phyloP scores from a whole-genome alignment of 2,797 vertebrate genomes.

The Gambusia yucatana region DNA sequence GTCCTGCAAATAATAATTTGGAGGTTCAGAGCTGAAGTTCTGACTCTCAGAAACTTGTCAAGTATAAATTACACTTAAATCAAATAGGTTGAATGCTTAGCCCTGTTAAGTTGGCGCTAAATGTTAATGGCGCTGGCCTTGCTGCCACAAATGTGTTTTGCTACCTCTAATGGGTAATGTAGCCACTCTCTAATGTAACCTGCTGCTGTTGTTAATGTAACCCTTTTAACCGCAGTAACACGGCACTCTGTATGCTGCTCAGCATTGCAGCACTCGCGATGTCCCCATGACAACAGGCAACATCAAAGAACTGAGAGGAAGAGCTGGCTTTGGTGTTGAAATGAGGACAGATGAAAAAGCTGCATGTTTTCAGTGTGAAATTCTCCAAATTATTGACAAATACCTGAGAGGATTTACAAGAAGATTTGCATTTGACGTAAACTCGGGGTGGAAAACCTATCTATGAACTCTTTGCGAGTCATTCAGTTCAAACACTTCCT shows the following conservation, averaged over 20 bases:
- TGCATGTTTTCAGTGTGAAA: slow-evolving; percentile 4
- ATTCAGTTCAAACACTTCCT: slow-evolving; percentile 1
- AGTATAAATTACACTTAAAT: slow-evolving; percentile 52
- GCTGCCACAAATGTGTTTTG: slow-evolving; percentile 61
- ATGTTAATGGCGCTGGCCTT: slow-evolving; percentile 45
- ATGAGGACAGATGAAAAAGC: slow-evolving; percentile 20
- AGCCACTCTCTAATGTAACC: slow-evolving; percentile 60
- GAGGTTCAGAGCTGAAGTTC: slow-evolving; percentile 22
- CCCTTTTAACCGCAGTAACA: slow-evolving; percentile 68
- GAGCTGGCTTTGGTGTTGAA: slow-evolving; percentile 29
- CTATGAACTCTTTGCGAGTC: background rate
- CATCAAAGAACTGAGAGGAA: slow-evolving; percentile 53
- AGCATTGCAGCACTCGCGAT: slow-evolving; percentile 27
- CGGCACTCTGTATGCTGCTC: slow-evolving; percentile 54
- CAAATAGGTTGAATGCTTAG: slow-evolving; percentile 45
- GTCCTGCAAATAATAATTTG: slow-evolving; percentile 2
- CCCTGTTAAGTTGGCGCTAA: slow-evolving; percentile 42
- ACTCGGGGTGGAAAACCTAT: background rate
- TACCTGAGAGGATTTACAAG: background rate
- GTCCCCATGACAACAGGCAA: slow-evolving; percentile 67
- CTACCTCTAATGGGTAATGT: slow-evolving; percentile 61
- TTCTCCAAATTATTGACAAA: slow-evolving; percentile 12
- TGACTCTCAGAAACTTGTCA: slow-evolving; percentile 39
- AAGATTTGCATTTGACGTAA: background rate
- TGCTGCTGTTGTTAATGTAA: slow-evolving; percentile 61